Percentiles rank a stretch among this genome's conserved stretches.
These are phyloP conservation scores for Parnassius apollo DNA, from an alignment of 2,888 invertebrate species.

Conservation along the genomic window DNA sequence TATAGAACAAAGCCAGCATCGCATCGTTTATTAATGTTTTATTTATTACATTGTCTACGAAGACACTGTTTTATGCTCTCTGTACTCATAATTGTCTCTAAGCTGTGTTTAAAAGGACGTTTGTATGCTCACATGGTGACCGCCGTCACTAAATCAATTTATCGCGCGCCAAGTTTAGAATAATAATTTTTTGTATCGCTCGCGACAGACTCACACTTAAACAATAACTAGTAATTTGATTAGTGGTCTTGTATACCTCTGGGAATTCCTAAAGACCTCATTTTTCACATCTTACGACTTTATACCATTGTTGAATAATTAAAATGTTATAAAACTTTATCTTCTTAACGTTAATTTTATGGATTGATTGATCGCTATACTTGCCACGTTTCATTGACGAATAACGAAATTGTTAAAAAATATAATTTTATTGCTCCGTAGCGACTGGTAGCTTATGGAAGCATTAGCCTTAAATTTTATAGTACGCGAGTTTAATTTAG, in stretches of 20 bases:
- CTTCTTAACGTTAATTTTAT: background rate
- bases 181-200: constrained; percentile 58
- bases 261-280: constrained; percentile 40
- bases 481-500: too few species aligned
- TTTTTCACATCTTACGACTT: constrained; percentile 22
- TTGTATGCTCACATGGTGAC: constrained; percentile 58
- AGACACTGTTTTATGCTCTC: constrained; percentile 31
- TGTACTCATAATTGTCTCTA: constrained; percentile 53
- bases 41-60: constrained; percentile 20
- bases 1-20: constrained; percentile 12
- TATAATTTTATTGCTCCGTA: too few species aligned
- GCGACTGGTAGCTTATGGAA: too few species aligned
- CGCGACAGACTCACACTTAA: constrained; percentile 60
- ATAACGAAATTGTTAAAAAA: too few species aligned
- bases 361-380: too few species aligned
- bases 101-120: constrained; percentile 52
- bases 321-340: constrained; percentile 7
- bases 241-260: constrained; percentile 44
- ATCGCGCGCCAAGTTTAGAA: constrained; percentile 62
- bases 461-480: too few species aligned
- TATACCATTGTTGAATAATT: constrained; percentile 12
- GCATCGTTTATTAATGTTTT: constrained; percentile 19
- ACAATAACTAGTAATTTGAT: constrained; percentile 63
- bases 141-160: constrained; percentile 68
- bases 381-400: too few species aligned